Conservation (phyloP, 2,113 vertebrate species). For the Numenius arquata region DNA sequence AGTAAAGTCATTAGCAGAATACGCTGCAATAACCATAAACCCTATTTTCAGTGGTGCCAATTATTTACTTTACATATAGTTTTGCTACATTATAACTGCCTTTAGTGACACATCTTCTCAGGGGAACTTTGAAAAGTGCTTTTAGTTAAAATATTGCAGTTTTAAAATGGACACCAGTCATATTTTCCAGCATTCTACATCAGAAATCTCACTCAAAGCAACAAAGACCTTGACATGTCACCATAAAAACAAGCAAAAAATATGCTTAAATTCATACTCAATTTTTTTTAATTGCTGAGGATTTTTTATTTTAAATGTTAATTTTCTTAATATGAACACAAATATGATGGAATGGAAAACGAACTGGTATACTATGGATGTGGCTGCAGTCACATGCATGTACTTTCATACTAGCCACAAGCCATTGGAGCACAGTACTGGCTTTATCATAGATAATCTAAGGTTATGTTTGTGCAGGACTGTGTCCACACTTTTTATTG, state of each 20-base stretch:
- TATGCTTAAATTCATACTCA: not conserved
- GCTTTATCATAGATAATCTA: not conserved
- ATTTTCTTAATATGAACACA: not conserved
- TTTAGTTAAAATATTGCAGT: not conserved
- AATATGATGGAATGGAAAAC: not conserved
- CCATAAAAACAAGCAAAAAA: not conserved
- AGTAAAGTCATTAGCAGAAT: not conserved
- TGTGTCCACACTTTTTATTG: constrained; percentile 13
- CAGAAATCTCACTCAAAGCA: not conserved
- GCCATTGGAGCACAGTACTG: not conserved
- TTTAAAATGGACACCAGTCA: not conserved
- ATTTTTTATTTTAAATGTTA: not conserved
- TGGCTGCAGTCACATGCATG: not conserved
- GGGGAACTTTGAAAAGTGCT: not conserved
- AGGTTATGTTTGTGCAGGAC: not conserved
- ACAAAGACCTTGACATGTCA: not conserved
- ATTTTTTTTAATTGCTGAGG: not conserved
- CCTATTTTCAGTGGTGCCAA: not conserved
- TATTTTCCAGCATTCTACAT: constrained; percentile 5
- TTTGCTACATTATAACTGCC: not conserved
- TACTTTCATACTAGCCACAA: not conserved
- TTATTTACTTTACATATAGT: not conserved
- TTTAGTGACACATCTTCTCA: not conserved
- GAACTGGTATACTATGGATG: not conserved
- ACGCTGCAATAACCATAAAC: not conserved